These are phyloP conservation scores for Coryphaenoides rupestris DNA, from an alignment of 2,113 vertebrate species.

Conservation along the genomic window DNA sequence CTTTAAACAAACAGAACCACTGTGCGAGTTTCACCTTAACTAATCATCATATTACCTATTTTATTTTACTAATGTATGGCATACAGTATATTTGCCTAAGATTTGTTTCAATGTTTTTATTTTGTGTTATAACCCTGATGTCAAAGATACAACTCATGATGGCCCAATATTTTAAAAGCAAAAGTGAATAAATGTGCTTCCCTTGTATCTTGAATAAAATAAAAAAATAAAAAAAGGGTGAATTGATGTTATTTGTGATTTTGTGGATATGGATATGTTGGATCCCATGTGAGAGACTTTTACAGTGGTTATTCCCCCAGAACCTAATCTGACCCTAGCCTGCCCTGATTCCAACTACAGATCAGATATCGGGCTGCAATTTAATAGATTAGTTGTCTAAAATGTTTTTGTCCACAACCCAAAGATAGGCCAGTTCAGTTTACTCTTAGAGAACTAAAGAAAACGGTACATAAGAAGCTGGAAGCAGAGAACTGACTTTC, in stretches of 20 bases:
- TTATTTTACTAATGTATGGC: not conserved
- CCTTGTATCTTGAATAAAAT: slow-evolving; percentile 67
- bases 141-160: slow-evolving; percentile 46
- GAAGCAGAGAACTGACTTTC: too few species aligned
- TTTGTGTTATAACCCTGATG: slow-evolving; percentile 28
- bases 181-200: slow-evolving; percentile 69
- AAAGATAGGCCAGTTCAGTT: too few species aligned
- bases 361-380: too few species aligned
- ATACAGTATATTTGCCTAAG: not conserved
- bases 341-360: too few species aligned
- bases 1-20: not conserved
- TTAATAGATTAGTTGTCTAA: too few species aligned
- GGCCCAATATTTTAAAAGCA: slow-evolving; percentile 46
- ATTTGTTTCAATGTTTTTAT: slow-evolving; percentile 19
- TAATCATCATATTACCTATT: not conserved
- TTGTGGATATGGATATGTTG: too few species aligned
- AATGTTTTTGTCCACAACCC: too few species aligned
- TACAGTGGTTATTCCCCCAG: too few species aligned
- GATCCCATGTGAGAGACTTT: too few species aligned
- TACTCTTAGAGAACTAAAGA: too few species aligned
- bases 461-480: too few species aligned
- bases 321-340: too few species aligned
- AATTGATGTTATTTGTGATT: not conserved
- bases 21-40: not conserved
- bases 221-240: slow-evolving; percentile 26